phyloP scores from a whole-genome alignment of 1,140 invertebrate species.

The Heliconius congener region DNA sequence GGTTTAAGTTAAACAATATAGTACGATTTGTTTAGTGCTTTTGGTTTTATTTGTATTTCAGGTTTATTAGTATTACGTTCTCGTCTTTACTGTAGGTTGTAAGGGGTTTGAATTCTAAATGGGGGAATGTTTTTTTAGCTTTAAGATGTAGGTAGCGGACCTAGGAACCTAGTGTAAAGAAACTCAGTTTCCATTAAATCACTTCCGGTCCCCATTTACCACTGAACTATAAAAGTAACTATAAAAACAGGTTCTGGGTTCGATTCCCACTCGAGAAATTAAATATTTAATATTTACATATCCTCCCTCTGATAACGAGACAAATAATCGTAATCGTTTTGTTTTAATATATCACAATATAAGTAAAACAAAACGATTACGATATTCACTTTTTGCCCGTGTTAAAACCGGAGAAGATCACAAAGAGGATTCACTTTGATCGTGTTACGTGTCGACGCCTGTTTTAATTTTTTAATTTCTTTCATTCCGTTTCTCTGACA shows the following conservation, averaged over 20 bases:
- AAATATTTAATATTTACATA: too few species aligned
- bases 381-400: background rate
- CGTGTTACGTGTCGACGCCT: background rate
- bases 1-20: conserved; percentile 4
- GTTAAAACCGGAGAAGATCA: background rate
- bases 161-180: too few species aligned
- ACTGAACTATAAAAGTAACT: too few species aligned
- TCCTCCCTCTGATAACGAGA: too few species aligned
- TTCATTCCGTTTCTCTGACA: background rate
- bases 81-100: background rate
- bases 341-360: background rate
- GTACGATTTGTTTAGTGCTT: conserved; percentile 2
- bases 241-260: too few species aligned
- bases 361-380: background rate
- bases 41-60: background rate
- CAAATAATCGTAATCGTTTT: too few species aligned
- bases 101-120: background rate
- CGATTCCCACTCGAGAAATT: too few species aligned
- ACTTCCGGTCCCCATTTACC: too few species aligned
- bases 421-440: background rate
- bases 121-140: background rate
- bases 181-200: too few species aligned
- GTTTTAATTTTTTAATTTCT: conserved; percentile 11
- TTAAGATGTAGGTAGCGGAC: too few species aligned
- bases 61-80: background rate